Percentiles rank a stretch among this genome's conserved stretches.
Conservation (phyloP, 2,888 invertebrate genomes). For the Hoplodrina ambigua region DNA sequence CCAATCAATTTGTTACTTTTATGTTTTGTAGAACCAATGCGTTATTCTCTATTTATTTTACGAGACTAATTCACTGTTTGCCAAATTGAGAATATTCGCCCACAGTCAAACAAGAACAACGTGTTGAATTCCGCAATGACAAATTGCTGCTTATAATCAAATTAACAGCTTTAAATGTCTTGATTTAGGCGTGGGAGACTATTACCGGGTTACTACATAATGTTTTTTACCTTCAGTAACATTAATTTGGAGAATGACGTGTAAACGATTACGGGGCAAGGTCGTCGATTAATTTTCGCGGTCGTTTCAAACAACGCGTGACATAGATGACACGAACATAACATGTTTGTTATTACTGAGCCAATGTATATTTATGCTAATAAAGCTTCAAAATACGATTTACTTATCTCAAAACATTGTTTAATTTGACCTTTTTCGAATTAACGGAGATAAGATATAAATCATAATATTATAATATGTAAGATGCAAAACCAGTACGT, state of each 20-base stretch:
- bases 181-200: constrained; percentile 22
- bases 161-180: constrained; percentile 25
- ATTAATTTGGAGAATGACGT: constrained; percentile 60
- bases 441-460: not conserved
- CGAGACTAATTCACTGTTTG: not conserved
- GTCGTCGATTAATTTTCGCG: constrained; percentile 66
- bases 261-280: constrained; percentile 65
- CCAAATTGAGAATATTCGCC: not conserved
- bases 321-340: constrained; percentile 57
- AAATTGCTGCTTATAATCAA: constrained; percentile 17
- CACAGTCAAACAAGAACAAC: constrained; percentile 1
- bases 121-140: constrained; percentile 5
- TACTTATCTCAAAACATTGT: constrained; percentile 25
- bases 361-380: constrained; percentile 20
- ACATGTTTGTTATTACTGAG: constrained; percentile 34
- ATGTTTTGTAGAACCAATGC: constrained; percentile 17
- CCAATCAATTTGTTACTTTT: constrained; percentile 44
- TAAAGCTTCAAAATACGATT: constrained; percentile 15
- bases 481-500: not conserved
- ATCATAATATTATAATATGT: not conserved
- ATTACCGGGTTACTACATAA: constrained; percentile 21
- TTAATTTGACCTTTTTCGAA: constrained; percentile 10
- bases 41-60: not conserved
- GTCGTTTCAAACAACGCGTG: constrained; percentile 60
- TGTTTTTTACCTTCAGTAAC: constrained; percentile 48